Evolutionary conservation across 2,888 invertebrate species (phyloP), one percentile per base, ranked within the genome.

Genomic region (Scrobipalpa atriplicella): DNA sequence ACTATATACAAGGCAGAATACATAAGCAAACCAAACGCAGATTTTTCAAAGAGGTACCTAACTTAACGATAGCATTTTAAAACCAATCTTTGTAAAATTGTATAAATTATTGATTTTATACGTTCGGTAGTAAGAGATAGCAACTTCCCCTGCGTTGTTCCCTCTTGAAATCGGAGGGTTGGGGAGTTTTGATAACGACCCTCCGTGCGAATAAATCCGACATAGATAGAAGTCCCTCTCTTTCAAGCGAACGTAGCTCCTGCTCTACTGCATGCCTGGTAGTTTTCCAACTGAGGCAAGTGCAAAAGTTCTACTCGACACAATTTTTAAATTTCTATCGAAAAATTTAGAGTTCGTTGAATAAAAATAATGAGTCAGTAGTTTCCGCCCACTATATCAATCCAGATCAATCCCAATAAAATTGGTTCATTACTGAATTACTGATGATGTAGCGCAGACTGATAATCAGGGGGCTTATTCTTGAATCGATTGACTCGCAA

Each of bases 121-220:
- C 2, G 9, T 18, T 56, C 13, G 54, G 11, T 13, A 11, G 54
- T 56, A 29, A 56, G 54, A 13, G 54, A 56, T 29, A 21, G 54
- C 54, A 21, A 11, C 21, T 58, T 7, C 58, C 38, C 16, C 58
- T 38, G 58, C n/a, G 13, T 36, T 16, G 58, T 36, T 56, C 54
- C 54, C 54, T 56, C 58, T 58, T 38, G 58, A 13, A 38, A n/a
- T 58, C 3, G 38, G 62, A 62, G 63, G 63, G 63, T 51, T 63
- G 63, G 63, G 63, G 63, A n/a, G 63, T 10, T 9, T 51, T n/a
- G 58, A 66, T 63, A 9, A 18, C 36, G 63, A 38, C 63, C 63
- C 63, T 38, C 36, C 9, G 63, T 52, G 52, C 18, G 52, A 63
- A 36, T 47, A 47, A 47, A 43, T 7, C 16, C 38, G 18, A 51